These are phyloP conservation scores for Neomorphus geoffroyi DNA, from an alignment of 2,797 vertebrate genomes.

Conservation along the genomic window DNA sequence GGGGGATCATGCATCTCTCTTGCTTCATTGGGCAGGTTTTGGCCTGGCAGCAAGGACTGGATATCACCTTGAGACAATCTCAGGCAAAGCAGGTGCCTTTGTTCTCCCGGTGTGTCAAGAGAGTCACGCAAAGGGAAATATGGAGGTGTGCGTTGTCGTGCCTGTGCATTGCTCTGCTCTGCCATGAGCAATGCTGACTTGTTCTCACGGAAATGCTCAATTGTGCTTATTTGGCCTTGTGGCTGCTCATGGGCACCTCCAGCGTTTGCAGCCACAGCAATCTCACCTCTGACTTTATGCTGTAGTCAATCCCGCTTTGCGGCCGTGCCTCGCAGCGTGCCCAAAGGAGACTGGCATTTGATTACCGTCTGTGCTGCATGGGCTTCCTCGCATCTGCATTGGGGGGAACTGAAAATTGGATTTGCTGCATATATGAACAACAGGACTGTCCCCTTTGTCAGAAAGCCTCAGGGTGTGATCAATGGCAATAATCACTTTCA, in stretches of 20 bases:
- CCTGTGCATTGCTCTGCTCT: not conserved
- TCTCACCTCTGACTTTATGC: not conserved
- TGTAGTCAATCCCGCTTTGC: rapidly evolving
- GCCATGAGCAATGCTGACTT: not conserved
- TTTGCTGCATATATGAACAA: not conserved
- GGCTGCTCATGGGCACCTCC: not conserved
- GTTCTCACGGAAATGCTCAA: not conserved
- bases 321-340: rapidly evolving
- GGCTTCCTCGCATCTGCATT: not conserved
- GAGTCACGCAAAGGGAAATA: not conserved
- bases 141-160: not conserved
- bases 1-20: rapidly evolving
- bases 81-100: not conserved
- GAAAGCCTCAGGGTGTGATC: not conserved
- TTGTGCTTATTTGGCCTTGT: rapidly evolving
- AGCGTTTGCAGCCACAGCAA: rapidly evolving
- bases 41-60: not conserved
- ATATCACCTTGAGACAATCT: not conserved
- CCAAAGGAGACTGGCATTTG: not conserved
- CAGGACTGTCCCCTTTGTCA: not conserved
- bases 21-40: not conserved
- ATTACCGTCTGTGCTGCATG: not conserved
- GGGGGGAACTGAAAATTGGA: not conserved
- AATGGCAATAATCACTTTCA: not conserved
- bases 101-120: not conserved